Conservation (phyloP, 1,140 invertebrate genomes). For the Bactericera cockerelli region DNA sequence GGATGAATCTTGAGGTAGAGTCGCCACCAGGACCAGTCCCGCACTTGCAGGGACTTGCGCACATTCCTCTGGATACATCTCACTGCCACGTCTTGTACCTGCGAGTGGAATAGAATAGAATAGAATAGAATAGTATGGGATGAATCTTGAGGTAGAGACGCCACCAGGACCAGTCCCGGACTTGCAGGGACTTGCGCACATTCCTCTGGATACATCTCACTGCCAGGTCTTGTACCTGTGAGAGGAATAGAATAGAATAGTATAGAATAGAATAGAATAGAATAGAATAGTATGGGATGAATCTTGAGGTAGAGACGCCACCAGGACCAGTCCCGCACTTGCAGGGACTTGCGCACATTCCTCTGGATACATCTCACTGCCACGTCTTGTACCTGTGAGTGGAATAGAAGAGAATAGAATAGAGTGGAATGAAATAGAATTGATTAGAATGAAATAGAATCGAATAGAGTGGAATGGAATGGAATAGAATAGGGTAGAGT, state of each 20-base stretch:
- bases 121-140: too few relatives aligned
- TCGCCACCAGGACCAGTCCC: constrained; percentile 92
- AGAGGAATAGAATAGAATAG: too few relatives aligned
- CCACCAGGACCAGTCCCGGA: constrained; percentile 93
- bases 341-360: constrained; percentile 80
- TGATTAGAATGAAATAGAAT: too few relatives aligned
- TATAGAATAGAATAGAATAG: too few relatives aligned
- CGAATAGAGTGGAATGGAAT: too few relatives aligned
- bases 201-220: too few relatives aligned
- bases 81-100: constrained; percentile 73
- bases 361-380: constrained; percentile 83
- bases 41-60: constrained; percentile 70
- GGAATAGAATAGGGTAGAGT: too few relatives aligned
- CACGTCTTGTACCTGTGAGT: constrained; percentile 54
- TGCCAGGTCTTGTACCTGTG: constrained; percentile 66
- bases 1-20: constrained; percentile 78
- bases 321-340: constrained; percentile 87
- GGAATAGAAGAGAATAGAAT: constrained; percentile 16
- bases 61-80: constrained; percentile 87
- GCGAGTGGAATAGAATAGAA: constrained; percentile 19
- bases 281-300: constrained; percentile 73
- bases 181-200: too few relatives aligned
- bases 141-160: too few relatives aligned
- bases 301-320: constrained; percentile 82
- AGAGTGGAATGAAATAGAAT: too few relatives aligned